Base-by-base conservation (phyloP, 1,140 invertebrate genomes). In the Ceratina japonica region DNA sequence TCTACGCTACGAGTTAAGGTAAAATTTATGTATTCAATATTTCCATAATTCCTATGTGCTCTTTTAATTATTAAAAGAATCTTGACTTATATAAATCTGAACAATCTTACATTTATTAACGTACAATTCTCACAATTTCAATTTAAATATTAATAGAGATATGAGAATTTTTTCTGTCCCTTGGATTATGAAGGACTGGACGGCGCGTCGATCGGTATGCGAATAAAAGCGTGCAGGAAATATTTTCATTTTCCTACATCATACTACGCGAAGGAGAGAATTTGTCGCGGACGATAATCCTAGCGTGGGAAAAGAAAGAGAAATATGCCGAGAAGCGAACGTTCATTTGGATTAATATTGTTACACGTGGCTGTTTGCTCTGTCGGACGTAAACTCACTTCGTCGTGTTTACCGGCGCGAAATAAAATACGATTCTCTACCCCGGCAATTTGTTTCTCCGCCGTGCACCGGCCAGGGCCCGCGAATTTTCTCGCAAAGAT, bases 291-390 rank as follows among this genome's bases (percentile, higher is more conserved):
- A 24, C 61, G 71, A 69, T 83, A 83, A 82, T 62, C 63, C 74
- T 12, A 44, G 24, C 49, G 64, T 37, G 72, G 52, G 49, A 54
- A 51, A 66, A 56, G 78, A 80, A 62, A 77, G 70, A 85, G 79
- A 84, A 78, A 85, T 77, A 84, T 81, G 70, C 64, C 71, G 79
- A 73, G 82, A 61, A 76, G 82, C 65, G 69, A 84, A 81, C 82
- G 83, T 85, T 81, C 83, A 84, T 85, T 85, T 66, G 82, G 82
- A 85, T 85, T 85, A 85, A 85, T 85, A 85, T 78, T 81, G 79
- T 84, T 85, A 85, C 79, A 78, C 83, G 74, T 77, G 72, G 79
- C 82, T 81, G 82, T 85, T 85, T 85, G 82, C 83, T 66, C 83
- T 68, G 82, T 71, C 82, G 69, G 52, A 59, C 79, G 79, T 72